Conservation (phyloP, 2,797 vertebrate genomes). For the Poecile montanus region DNA sequence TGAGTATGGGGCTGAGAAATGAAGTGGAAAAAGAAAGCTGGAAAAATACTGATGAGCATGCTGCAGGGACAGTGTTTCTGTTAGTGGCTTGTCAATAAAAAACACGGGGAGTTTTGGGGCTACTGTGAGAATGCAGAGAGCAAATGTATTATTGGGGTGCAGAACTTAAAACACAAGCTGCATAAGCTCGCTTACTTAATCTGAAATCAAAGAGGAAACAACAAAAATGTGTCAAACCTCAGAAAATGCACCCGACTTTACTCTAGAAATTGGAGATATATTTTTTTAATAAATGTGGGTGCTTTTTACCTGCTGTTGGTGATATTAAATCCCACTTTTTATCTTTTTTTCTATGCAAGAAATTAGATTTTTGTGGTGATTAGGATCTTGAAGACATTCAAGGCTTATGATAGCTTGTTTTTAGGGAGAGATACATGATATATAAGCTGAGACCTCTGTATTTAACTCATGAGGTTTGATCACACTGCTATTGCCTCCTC, state of each 20-base stretch:
- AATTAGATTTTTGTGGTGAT: background rate
- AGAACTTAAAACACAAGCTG: background rate
- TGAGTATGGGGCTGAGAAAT: background rate
- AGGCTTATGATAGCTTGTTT: background rate
- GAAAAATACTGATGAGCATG: background rate
- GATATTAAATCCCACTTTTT: background rate
- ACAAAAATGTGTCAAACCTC: background rate
- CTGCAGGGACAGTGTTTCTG: background rate
- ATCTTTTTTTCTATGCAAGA: background rate
- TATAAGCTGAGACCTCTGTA: background rate
- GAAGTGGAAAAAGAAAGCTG: background rate
- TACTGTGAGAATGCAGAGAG: background rate
- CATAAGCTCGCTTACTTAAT: background rate
- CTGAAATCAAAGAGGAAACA: background rate
- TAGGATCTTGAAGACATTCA: background rate
- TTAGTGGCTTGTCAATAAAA: background rate
- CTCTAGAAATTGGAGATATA: background rate
- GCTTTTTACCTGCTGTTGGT: background rate
- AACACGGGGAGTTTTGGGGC: background rate
- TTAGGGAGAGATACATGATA: background rate
- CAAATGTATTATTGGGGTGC: background rate
- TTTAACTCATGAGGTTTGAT: background rate
- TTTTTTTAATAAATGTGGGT: background rate
- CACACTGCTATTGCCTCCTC: background rate
- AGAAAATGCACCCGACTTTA: fast-evolving